These are phyloP conservation scores for Ptiloglossa arizonensis DNA, from an alignment of 1,140 invertebrate genomes.

Conservation along the genomic window DNA sequence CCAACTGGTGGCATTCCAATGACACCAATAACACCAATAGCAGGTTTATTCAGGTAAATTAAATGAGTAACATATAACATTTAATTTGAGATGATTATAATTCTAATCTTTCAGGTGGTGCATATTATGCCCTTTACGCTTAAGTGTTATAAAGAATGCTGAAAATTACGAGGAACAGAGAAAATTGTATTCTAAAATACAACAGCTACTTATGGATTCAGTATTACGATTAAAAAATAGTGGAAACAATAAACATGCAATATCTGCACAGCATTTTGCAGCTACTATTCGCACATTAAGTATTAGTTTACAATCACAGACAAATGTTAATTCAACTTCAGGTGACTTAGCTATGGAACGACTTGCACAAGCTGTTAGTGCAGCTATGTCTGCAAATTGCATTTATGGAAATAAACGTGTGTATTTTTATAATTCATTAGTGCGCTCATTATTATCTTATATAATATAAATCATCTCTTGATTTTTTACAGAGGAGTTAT, in stretches of 20 bases:
- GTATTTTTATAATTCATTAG: constrained; percentile 45
- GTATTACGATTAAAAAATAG: constrained; percentile 75
- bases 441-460: constrained; percentile 15
- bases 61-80: not conserved
- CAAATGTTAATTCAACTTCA: constrained; percentile 56
- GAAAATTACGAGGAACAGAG: constrained; percentile 67
- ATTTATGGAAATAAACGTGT: constrained; percentile 88
- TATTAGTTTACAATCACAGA: constrained; percentile 60
- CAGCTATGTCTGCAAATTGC: constrained; percentile 87
- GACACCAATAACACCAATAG: constrained; percentile 90
- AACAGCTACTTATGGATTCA: constrained; percentile 79
- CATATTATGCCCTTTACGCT: constrained; percentile 74
- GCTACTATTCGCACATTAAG: constrained; percentile 73
- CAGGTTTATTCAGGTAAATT: constrained; percentile 85
- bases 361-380: constrained; percentile 89
- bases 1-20: constrained; percentile 90
- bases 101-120: constrained; percentile 72
- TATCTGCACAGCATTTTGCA: constrained; percentile 80
- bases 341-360: constrained; percentile 84
- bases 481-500: constrained; percentile 78
- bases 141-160: constrained; percentile 23
- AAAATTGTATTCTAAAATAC: constrained; percentile 78
- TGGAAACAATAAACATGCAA: constrained; percentile 77
- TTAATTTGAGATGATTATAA: constrained; percentile 11
- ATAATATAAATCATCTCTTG: not conserved